These are phyloP conservation scores for Drosophila guanche DNA, from an alignment of 1,140 invertebrate species.

Conservation along the genomic window DNA sequence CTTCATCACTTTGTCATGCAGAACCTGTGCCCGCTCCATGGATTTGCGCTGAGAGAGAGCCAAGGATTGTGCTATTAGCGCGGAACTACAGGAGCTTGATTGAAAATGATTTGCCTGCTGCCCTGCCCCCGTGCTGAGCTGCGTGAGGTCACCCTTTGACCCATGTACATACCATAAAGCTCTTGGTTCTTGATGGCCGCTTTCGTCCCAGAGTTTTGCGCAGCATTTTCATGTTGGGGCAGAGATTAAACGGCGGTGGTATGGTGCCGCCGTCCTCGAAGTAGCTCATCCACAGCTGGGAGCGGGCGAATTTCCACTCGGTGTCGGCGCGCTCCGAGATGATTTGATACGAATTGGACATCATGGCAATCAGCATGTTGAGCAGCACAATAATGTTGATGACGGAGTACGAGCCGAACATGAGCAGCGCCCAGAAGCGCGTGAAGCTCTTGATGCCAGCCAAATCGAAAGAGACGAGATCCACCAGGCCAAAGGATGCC, in stretches of 20 bases:
- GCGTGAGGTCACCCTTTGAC: neutral
- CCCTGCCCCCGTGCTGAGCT: neutral
- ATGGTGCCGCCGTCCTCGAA: slow-evolving; percentile 94
- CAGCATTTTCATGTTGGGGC: slow-evolving; percentile 88
- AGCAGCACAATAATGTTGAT: slow-evolving; percentile 96
- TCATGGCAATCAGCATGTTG: slow-evolving; percentile 98
- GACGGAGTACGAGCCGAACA: slow-evolving; percentile 95
- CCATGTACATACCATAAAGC: slow-evolving; percentile 86
- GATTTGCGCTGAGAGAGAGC: slow-evolving; percentile 86
- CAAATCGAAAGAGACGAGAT: slow-evolving; percentile 93
- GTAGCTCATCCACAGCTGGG: slow-evolving; percentile 96
- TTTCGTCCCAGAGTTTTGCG: slow-evolving; percentile 83
- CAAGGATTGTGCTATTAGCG: slow-evolving; percentile 20
- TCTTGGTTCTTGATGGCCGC: slow-evolving; percentile 84
- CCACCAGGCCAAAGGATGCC: slow-evolving; percentile 96
- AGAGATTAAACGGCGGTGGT: slow-evolving; percentile 94
- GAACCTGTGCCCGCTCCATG: slow-evolving; percentile 87
- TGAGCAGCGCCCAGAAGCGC: slow-evolving; percentile 93
- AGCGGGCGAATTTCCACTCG: slow-evolving; percentile 96
- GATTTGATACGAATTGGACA: slow-evolving; percentile 97
- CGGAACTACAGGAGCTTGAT: slow-evolving; percentile 62
- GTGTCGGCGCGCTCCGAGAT: slow-evolving; percentile 94
- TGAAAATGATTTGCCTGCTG: slow-evolving; percentile 69
- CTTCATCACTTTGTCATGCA: slow-evolving; percentile 91
- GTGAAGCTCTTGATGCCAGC: slow-evolving; percentile 94